Evolutionary conservation across 64 coral and sea anemone genomes (phyloP).

Genomic region (Anthopleura sola): DNA sequence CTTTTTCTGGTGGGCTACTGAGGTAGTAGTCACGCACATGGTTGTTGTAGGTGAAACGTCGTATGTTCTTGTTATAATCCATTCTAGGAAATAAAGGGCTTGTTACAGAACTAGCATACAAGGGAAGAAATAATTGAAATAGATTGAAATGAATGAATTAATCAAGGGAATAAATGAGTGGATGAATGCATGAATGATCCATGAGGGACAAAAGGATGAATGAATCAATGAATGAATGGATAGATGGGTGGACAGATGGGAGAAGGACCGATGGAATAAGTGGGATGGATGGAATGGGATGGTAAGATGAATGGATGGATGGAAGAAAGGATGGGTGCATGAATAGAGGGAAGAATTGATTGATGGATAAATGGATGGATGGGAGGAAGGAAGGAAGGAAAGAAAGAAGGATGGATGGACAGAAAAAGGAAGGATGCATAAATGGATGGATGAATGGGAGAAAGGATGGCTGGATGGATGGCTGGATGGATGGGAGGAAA

Average conservation of each 20-base stretch:
- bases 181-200: not conserved
- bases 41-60: slow-evolving; percentile 77
- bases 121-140: not conserved
- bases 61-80: slow-evolving; percentile 45
- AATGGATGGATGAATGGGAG: too few species aligned
- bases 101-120: not conserved
- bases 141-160: not conserved
- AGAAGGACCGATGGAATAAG: not conserved
- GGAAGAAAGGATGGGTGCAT: too few species aligned
- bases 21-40: slow-evolving; percentile 63
- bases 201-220: too few species aligned
- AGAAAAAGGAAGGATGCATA: too few species aligned
- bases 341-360: too few species aligned
- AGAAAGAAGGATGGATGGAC: not conserved
- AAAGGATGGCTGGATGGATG: too few species aligned
- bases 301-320: too few species aligned
- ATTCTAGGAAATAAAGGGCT: slow-evolving; percentile 27
- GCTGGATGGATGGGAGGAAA: too few species aligned
- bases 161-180: not conserved
- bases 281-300: too few species aligned
- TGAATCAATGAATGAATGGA: too few species aligned
- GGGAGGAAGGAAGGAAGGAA: not conserved
- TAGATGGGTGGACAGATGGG: too few species aligned
- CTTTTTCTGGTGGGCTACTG: slow-evolving; percentile 37
- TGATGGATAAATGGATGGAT: too few species aligned